A percentile compares a stretch with the other conserved stretches of the same genome.
phyloP scores from a whole-genome alignment of 2,888 invertebrate genomes.

The Biston betularia region DNA sequence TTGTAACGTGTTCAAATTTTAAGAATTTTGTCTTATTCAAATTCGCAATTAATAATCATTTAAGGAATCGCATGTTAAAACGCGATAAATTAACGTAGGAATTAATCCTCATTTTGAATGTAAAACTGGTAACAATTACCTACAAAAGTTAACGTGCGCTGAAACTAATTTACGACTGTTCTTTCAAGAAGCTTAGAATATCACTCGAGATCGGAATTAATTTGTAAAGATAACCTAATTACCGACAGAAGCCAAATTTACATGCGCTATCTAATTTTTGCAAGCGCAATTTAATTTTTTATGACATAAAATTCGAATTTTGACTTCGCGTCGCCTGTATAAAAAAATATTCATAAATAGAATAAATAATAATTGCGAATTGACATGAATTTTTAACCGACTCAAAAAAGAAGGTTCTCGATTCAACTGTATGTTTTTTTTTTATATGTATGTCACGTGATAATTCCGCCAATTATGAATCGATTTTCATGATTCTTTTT shows the following conservation, averaged over 20 bases:
- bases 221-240: conserved; percentile 5
- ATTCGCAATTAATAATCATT: conserved; percentile 60
- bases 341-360: no score
- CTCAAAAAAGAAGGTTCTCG: no score
- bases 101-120: conserved; percentile 48
- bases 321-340: no score
- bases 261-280: no score
- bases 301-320: no score
- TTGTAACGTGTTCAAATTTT: not conserved
- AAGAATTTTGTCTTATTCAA: conserved; percentile 42
- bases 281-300: not conserved
- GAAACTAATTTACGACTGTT: conserved; percentile 17
- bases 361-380: no score
- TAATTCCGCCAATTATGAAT: no score
- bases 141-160: conserved; percentile 46
- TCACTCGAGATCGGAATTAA: conserved; percentile 2
- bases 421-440: no score
- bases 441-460: no score
- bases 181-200: conserved; percentile 2
- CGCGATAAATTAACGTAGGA: conserved; percentile 60
- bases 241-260: not conserved
- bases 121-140: conserved; percentile 49
- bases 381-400: no score
- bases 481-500: no score
- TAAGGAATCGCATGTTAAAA: conserved; percentile 59